A percentile compares a stretch with the other conserved stretches of the same genome.
Conservation (phyloP, 2,113 vertebrate genomes). For the Melanerpes aurifrons region DNA sequence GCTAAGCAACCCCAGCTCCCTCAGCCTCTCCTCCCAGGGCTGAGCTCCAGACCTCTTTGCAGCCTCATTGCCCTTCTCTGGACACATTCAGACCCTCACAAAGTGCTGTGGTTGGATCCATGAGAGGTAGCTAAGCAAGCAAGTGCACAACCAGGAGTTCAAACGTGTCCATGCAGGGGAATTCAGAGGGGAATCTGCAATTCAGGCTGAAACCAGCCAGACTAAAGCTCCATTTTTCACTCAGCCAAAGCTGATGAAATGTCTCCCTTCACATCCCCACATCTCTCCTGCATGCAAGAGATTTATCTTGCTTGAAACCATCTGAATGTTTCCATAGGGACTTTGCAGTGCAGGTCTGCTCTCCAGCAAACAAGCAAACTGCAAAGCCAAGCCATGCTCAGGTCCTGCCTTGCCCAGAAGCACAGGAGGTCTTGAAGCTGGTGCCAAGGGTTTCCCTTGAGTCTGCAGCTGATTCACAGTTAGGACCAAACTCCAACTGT, state of each 20-base stretch:
- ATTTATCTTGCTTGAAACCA: background rate
- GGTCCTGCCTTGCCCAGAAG: background rate
- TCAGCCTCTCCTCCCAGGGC: too few species aligned
- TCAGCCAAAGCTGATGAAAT: background rate
- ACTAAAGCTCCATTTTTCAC: background rate
- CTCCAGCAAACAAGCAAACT: background rate
- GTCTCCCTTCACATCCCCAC: background rate
- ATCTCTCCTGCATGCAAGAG: background rate
- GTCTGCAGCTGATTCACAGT: background rate
- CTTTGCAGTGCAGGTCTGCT: background rate
- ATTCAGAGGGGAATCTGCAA: background rate
- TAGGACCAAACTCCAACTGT: background rate
- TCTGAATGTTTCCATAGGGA: background rate
- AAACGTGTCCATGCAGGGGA: background rate
- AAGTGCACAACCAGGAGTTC: background rate
- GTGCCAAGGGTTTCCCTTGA: slow-evolving; percentile 7
- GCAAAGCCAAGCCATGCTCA: background rate
- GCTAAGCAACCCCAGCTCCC: too few species aligned
- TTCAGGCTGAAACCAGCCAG: background rate
- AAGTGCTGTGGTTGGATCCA: background rate
- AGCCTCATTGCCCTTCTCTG: too few species aligned
- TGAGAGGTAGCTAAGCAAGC: background rate
- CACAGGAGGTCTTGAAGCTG: background rate
- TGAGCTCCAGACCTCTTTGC: too few species aligned
- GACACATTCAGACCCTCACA: background rate